phyloP scores from a whole-genome alignment of 2,113 vertebrate genomes.

The Pandion haliaetus region DNA sequence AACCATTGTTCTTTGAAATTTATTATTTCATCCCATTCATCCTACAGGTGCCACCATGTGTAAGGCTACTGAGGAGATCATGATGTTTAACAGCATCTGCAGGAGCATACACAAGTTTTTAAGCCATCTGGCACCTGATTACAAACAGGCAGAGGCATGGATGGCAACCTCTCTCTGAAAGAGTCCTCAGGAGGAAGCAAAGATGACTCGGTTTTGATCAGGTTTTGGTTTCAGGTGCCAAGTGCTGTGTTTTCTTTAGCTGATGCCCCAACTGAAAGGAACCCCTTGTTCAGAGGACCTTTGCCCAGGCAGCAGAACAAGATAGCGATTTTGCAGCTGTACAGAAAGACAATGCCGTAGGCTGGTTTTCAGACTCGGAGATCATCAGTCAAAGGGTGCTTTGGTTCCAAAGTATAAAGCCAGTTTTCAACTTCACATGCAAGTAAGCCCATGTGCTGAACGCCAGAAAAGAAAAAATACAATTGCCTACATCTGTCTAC shows the following conservation, averaged over 20 bases:
- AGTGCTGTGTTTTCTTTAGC: not conserved
- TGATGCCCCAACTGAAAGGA: not conserved
- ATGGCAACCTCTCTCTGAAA: not conserved
- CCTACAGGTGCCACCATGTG: not conserved
- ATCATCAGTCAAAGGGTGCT: not conserved
- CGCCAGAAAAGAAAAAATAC: not conserved
- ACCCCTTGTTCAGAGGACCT: not conserved
- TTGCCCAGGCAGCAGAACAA: not conserved
- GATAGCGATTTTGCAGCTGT: not conserved
- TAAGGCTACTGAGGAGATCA: not conserved
- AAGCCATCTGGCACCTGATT: not conserved
- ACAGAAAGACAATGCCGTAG: not conserved
- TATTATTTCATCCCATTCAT: not conserved
- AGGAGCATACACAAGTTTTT: not conserved
- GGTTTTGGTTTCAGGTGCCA: too few species aligned
- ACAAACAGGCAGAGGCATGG: not conserved
- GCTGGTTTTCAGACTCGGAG: not conserved
- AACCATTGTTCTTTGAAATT: not conserved
- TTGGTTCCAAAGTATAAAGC: not conserved
- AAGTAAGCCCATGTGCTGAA: not conserved
- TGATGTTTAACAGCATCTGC: not conserved
- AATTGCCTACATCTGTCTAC: not conserved
- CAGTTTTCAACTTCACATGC: not conserved
- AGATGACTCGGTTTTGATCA: not conserved
- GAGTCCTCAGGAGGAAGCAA: not conserved